phyloP scores from a whole-genome alignment of 2,888 invertebrate species.

The Acleris literana region DNA sequence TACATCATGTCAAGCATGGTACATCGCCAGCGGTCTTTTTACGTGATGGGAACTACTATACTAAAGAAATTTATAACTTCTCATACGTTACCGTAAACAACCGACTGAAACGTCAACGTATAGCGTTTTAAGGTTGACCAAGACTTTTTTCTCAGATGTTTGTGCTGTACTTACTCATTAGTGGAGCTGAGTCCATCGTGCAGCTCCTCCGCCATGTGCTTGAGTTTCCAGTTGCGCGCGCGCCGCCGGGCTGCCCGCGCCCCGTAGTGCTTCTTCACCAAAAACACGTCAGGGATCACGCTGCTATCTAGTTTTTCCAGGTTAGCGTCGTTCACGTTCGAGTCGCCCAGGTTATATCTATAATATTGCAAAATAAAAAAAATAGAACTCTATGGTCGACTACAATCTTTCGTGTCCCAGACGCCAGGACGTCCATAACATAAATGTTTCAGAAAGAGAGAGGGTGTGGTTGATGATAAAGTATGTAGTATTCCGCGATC shows the following conservation, averaged over 20 bases:
- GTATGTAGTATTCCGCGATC: too few species aligned
- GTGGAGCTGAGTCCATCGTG: slow-evolving; percentile 86
- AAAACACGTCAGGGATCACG: slow-evolving; percentile 92
- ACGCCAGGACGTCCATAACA: too few species aligned
- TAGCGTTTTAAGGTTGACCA: too few species aligned
- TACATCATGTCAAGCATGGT: too few species aligned
- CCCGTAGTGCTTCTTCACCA: slow-evolving; percentile 96
- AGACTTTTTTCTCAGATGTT: background rate
- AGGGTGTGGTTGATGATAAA: too few species aligned
- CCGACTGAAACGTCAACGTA: too few species aligned
- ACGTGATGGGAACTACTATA: too few species aligned
- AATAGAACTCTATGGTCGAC: background rate
- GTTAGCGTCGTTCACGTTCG: slow-evolving; percentile 95
- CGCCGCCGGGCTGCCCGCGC: slow-evolving; percentile 88
- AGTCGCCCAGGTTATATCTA: slow-evolving; percentile 94
- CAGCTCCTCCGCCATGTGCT: slow-evolving; percentile 88
- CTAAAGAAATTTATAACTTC: too few species aligned
- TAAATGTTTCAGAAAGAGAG: too few species aligned
- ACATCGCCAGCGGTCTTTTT: too few species aligned
- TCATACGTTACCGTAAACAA: too few species aligned
- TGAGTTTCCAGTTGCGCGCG: slow-evolving; percentile 94
- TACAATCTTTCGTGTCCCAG: too few species aligned
- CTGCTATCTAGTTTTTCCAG: slow-evolving; percentile 91
- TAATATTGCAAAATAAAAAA: slow-evolving; percentile 6
- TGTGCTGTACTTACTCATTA: slow-evolving; percentile 66